These are phyloP conservation scores for Cepaea hortensis DNA, from an alignment of 2,888 invertebrate genomes.

Conservation along the genomic window DNA sequence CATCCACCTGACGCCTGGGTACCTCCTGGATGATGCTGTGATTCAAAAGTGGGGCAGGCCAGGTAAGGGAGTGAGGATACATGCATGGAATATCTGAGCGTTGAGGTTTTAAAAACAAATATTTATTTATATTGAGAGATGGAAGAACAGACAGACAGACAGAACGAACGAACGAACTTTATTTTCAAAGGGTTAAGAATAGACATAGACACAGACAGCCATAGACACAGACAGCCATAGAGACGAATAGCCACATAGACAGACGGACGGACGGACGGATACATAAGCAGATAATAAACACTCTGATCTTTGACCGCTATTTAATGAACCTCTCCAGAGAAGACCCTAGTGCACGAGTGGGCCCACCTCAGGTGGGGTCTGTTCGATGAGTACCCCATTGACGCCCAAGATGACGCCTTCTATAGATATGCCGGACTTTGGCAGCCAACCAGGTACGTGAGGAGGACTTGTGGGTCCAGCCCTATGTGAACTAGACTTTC, in stretches of 20 bases:
- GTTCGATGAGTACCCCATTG: constrained; percentile 80
- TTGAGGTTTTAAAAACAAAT: too few relatives aligned
- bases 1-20: constrained; percentile 62
- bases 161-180: too few relatives aligned
- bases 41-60: constrained; percentile 53
- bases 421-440: constrained; percentile 50
- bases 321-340: constrained; percentile 49
- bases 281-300: background rate
- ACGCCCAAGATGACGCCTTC: constrained; percentile 51
- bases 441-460: constrained; percentile 51
- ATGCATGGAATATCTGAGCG: too few relatives aligned
- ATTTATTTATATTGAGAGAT: too few relatives aligned
- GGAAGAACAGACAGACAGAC: too few relatives aligned
- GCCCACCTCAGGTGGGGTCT: constrained; percentile 84
- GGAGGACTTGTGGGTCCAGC: background rate
- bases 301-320: background rate
- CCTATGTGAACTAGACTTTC: background rate
- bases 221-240: too few relatives aligned
- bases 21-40: constrained; percentile 58
- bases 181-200: too few relatives aligned
- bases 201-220: too few relatives aligned
- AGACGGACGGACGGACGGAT: background rate
- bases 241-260: background rate
- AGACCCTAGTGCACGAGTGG: constrained; percentile 81
- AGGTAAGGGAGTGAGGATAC: constrained; percentile 40